Evolutionary conservation across 2,113 vertebrate genomes (phyloP), one percentile per base, ranked within the genome.

Genomic region (Marmota monax): DNA sequence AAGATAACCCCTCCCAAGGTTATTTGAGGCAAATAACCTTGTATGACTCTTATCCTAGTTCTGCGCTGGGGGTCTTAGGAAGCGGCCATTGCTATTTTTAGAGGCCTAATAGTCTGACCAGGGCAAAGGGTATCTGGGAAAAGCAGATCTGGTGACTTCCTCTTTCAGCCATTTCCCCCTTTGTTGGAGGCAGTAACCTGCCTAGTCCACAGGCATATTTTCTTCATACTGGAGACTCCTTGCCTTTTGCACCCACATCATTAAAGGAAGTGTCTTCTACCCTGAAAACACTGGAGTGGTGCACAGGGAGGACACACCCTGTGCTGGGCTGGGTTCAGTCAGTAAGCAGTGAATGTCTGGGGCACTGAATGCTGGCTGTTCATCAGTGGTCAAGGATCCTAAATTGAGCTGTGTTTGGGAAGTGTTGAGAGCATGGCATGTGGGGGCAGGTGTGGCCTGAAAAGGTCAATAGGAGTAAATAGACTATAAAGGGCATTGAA

Each of bases 141-240:
- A 72, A 94, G 85, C 77, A 92, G 63, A 84, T 89, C 51, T 77
- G 51, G 63, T 86, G 51, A 87, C 92, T 98, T 97, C 96, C 86
- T 92, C 87, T 82, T 98, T 89, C 5, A 53, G 27, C 56, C 39
- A 39, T 73, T 96, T 97, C 74, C 95, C 95, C 76, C 42, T 92
- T 70, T 58, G 63, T 51, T 58, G 18, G 48, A 94, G 53, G 84
- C 17, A 86, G 20, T 95, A 72, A 70, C 5, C 73, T 85, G 53
- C 16, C 80, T 37, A 70, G 56, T 22, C 61, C 70, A 42, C 13
- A 67, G 27, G 34, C 48, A 34, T 61, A 58, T 34, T 37, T 82
- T 48, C 29, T 29, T 45, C 25, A 12, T 72, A 67, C 48, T 70
- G n/a, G 76, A 32, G 63, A n/a, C 79, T 87, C 72, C 78, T 14